Evolutionary conservation across 2,113 vertebrate species (phyloP).

Genomic region (Leptobrachium ailaonicum): DNA sequence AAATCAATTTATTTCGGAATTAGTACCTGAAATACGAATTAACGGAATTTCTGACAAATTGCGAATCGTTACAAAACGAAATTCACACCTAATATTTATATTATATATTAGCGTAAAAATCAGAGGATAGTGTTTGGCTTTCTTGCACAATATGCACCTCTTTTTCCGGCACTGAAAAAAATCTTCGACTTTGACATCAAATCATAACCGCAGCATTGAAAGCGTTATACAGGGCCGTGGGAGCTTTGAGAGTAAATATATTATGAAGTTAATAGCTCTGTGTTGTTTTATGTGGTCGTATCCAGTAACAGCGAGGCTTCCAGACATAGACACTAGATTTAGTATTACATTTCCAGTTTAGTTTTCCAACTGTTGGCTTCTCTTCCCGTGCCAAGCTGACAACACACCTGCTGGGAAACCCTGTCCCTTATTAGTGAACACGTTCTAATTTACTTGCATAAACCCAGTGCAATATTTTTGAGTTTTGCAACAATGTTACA

Average conservation of each 20-base stretch:
- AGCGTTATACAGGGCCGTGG: slow-evolving; percentile 21
- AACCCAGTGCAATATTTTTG: slow-evolving; percentile 26
- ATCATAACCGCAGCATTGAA: neutral
- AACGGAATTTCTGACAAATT: too few species aligned
- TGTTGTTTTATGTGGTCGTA: slow-evolving; percentile 34
- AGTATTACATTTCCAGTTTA: slow-evolving; percentile 45
- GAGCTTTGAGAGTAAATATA: slow-evolving; percentile 43
- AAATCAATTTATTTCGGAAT: too few species aligned
- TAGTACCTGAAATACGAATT: too few species aligned
- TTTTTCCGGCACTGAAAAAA: too few species aligned
- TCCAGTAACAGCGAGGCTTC: slow-evolving; percentile 42
- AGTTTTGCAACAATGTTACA: slow-evolving; percentile 22
- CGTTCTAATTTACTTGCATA: slow-evolving; percentile 34
- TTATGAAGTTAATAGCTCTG: slow-evolving; percentile 44
- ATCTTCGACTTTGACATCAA: too few species aligned
- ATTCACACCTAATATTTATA: too few species aligned
- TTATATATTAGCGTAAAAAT: too few species aligned
- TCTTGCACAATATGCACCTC: too few species aligned
- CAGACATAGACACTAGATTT: slow-evolving; percentile 44
- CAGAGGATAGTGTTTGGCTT: too few species aligned
- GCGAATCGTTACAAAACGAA: too few species aligned
- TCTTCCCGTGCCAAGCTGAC: slow-evolving; percentile 22
- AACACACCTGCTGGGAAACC: slow-evolving; percentile 41
- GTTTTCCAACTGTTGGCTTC: slow-evolving; percentile 47
- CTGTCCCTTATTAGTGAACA: slow-evolving; percentile 31